Conservation (phyloP, 2,888 invertebrate genomes). For the Parnassius smintheus region DNA sequence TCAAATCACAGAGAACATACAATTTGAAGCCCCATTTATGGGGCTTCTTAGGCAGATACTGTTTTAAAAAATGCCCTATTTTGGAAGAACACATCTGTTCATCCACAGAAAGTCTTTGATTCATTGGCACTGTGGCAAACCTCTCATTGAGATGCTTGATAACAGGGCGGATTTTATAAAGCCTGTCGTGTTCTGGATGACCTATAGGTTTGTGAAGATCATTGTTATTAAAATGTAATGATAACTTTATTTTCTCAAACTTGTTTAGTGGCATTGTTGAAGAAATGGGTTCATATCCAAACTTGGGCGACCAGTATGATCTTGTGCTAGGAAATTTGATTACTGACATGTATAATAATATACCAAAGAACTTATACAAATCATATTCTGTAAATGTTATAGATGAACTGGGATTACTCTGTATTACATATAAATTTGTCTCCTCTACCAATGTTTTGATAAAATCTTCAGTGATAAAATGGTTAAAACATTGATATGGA, state of each 20-base stretch:
- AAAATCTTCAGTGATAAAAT: too few relatives aligned
- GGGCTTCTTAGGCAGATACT: constrained; percentile 34
- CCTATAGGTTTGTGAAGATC: constrained; percentile 35
- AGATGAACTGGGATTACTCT: constrained; percentile 29
- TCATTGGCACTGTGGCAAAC: constrained; percentile 38
- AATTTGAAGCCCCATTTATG: constrained; percentile 33
- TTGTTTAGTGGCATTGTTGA: constrained; percentile 37
- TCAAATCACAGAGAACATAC: constrained; percentile 30
- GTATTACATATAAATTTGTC: constrained; percentile 32
- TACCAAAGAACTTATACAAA: constrained; percentile 33
- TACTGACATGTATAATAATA: constrained; percentile 37
- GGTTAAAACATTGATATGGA: too few relatives aligned
- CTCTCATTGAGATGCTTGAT: constrained; percentile 40
- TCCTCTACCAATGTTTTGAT: constrained; percentile 28
- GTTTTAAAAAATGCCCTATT: constrained; percentile 34
- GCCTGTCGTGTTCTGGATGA: constrained; percentile 38
- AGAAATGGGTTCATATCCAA: constrained; percentile 36
- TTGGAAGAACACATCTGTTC: constrained; percentile 32
- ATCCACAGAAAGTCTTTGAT: constrained; percentile 33
- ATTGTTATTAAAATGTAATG: constrained; percentile 36
- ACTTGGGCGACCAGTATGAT: constrained; percentile 35
- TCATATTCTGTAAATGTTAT: constrained; percentile 28
- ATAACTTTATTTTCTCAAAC: constrained; percentile 38
- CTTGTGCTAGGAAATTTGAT: constrained; percentile 34
- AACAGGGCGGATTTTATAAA: constrained; percentile 37